Evolutionary conservation across 2,797 vertebrate genomes (phyloP).

Genomic region (Coilia nasus): DNA sequence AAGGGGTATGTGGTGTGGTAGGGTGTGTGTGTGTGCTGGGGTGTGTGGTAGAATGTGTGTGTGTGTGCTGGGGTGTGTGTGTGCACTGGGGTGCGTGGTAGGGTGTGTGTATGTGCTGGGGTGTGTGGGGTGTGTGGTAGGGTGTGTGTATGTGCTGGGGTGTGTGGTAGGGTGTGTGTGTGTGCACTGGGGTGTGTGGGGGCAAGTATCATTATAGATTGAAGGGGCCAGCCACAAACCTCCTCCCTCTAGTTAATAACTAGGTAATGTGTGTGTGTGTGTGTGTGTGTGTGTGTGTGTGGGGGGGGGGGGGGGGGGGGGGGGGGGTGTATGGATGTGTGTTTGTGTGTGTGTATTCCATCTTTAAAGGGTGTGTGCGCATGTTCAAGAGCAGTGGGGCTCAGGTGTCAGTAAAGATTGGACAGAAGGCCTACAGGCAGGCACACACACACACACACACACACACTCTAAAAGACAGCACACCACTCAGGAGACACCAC

Average conservation of each 20-base stretch:
- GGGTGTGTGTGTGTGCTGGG: neutral
- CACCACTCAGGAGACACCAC: neutral
- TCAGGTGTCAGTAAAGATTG: neutral
- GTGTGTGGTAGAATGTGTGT: conserved; percentile 5
- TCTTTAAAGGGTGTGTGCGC: neutral
- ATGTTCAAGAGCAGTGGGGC: neutral
- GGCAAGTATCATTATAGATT: neutral
- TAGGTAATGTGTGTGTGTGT: neutral
- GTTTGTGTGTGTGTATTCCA: conserved; percentile 1
- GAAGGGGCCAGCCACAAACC: neutral
- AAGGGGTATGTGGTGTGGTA: too few species aligned
- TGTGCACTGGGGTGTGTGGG: neutral
- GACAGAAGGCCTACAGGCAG: neutral
- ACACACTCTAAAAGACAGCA: neutral
- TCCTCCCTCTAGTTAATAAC: conserved; percentile 1
- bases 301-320: too few species aligned
- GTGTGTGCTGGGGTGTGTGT: neutral
- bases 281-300: conserved; percentile 9
- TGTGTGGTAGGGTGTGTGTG: neutral
- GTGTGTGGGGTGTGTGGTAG: neutral
- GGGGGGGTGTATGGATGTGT: conserved; percentile 5
- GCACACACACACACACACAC: neutral
- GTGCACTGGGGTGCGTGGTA: neutral
- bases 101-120: conserved; percentile 14
- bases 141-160: neutral